A percentile compares a stretch with the other conserved stretches of the same genome.
Conservation (phyloP, 2,113 vertebrate genomes). For the Eretmochelys imbricata region DNA sequence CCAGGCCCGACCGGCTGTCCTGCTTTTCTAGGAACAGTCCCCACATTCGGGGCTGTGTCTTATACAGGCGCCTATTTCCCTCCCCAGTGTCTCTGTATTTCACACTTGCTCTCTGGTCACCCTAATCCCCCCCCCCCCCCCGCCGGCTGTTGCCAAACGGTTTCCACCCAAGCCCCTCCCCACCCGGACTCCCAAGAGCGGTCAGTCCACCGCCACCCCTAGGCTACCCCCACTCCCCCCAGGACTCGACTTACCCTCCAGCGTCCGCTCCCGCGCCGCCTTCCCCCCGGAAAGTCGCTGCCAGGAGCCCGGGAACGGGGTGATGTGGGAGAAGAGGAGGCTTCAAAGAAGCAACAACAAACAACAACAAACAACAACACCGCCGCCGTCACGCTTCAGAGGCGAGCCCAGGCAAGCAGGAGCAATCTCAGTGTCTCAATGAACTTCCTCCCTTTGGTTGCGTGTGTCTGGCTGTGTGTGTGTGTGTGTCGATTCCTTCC, state of each 20-base stretch:
- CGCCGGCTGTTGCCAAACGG: background rate
- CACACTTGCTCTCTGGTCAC: background rate
- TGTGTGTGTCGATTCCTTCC: background rate
- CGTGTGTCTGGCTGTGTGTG: background rate
- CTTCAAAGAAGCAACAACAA: too few relatives aligned
- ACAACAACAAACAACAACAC: too few relatives aligned
- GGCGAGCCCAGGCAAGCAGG: background rate
- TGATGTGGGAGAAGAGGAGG: background rate
- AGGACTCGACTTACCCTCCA: background rate
- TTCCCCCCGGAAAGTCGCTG: too few relatives aligned
- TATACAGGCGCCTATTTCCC: background rate
- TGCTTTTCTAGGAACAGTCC: background rate
- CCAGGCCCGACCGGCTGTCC: background rate
- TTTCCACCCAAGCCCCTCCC: too few relatives aligned
- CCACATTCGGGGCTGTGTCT: background rate
- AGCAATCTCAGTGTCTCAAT: background rate
- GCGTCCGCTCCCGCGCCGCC: background rate
- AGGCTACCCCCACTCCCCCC: background rate
- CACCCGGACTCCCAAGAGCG: background rate
- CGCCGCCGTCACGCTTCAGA: too few relatives aligned
- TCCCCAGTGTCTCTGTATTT: background rate
- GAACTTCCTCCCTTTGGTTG: background rate
- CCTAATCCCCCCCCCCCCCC: too few relatives aligned
- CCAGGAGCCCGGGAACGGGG: too few relatives aligned
- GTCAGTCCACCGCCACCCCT: background rate